Base-by-base conservation (phyloP, 2,797 vertebrate genomes). In the Syndactyla subalaris region DNA sequence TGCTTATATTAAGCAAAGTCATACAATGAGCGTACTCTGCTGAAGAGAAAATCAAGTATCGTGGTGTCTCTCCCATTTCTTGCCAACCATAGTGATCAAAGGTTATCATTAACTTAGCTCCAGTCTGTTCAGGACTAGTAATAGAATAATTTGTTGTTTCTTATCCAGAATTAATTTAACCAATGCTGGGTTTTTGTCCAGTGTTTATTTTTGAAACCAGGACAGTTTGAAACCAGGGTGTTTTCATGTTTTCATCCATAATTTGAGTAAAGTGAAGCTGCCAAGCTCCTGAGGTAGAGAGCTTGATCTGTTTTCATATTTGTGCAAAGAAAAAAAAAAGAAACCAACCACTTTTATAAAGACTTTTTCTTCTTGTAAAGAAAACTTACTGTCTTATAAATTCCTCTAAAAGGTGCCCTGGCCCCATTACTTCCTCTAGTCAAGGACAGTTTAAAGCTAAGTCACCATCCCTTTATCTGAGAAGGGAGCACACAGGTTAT, bases 391-490 rank as follows among this genome's bases (percentile, higher is more conserved):
- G 43, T 46, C 8, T 75, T 88, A 65, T 12, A 51, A 41, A 46
- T 72, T 74, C n/a, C 30, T 77, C 16, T 30, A 21, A 63, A 75
- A 75, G 10, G 7, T 67, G 8, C 10, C n/a, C 14, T 57, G 68
- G 4, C 22, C 23, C 8, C 1, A 0, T 46, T 61, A 58, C 24
- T 83, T 93, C 21, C 17, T 83, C 48, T 55, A n/a, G 58, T 0
- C 0, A 80, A 80, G 26, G 41, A 36, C 9, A 6, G 86, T 70
- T 62, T 59, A 66, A 61, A 78, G 23, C 20, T 46, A 36, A 76
- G 61, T 43, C 32, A 32, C 52, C 38, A 39, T 73, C 39, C 17
- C 57, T 72, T n/a, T 45, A 34, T 38, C 29, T 86, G 51, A 65
- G 43, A 12, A 41, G 30, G n/a, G 20, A 32, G 3, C 16, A 7